phyloP scores from a whole-genome alignment of 37 sponge, comb jelly and placozoan genomes.

The Petrosia ficiformis region DNA sequence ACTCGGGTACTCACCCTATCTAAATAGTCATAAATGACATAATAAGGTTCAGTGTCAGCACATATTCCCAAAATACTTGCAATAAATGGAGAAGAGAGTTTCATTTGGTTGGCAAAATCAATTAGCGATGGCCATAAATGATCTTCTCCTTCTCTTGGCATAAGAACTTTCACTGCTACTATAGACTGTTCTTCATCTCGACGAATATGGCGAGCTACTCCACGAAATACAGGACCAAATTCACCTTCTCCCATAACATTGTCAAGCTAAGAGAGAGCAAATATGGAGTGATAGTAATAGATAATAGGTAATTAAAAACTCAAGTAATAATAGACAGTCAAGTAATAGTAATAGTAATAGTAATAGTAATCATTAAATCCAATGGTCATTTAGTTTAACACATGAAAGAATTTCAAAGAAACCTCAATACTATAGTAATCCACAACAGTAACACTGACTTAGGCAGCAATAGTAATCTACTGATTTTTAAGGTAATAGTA shows the following conservation, averaged over 20 bases:
- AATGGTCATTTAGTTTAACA: no score
- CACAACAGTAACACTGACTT: no score
- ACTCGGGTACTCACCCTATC: constrained; percentile 71
- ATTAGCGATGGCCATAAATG: constrained; percentile 1
- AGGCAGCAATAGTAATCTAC: no score
- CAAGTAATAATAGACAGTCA: neutral
- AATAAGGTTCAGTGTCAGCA: constrained; percentile 75
- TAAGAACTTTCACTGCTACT: constrained; percentile 63
- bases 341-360: no score
- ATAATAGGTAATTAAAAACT: neutral
- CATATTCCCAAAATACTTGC: constrained; percentile 74
- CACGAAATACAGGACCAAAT: constrained; percentile 70
- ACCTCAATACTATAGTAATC: no score
- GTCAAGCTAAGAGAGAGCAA: constrained; percentile 29
- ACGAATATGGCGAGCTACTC: constrained; percentile 29
- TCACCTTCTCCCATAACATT: constrained; percentile 73
- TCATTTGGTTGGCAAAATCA: constrained; percentile 80
- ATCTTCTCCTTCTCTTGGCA: constrained; percentile 23
- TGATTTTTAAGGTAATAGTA: no score
- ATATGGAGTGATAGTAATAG: no score
- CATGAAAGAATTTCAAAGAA: no score
- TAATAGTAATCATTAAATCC: no score
- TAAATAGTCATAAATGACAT: constrained; percentile 85
- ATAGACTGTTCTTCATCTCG: constrained; percentile 7
- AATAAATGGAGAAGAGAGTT: constrained; percentile 55